A percentile compares a stretch with the other conserved stretches of the same genome.
phyloP scores from a whole-genome alignment of 2,797 vertebrate species.

The Rhabdomys pumilio region DNA sequence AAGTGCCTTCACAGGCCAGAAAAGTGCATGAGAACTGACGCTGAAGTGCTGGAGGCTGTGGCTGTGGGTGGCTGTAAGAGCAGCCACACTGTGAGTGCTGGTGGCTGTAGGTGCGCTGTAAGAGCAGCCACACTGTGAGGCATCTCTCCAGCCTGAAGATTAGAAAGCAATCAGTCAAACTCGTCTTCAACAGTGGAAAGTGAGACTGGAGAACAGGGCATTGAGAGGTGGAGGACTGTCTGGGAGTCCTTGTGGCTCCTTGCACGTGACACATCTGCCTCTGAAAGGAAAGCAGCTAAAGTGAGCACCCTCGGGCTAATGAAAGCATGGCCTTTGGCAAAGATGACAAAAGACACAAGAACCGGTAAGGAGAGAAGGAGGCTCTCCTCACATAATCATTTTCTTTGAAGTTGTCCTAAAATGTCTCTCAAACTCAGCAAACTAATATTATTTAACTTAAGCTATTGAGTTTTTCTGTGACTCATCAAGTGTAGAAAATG shows the following conservation, averaged over 20 bases:
- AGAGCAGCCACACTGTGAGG: not conserved
- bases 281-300: not conserved
- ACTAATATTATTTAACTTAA: conserved; percentile 45
- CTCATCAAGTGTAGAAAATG: not conserved
- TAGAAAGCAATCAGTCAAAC: not conserved
- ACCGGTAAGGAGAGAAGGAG: not conserved
- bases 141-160: no score
- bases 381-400: not conserved
- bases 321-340: conserved; percentile 22
- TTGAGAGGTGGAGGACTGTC: not conserved
- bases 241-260: not conserved
- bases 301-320: not conserved
- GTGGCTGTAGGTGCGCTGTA: not conserved
- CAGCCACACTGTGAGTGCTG: not conserved
- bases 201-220: not conserved
- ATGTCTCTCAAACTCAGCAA: conserved; percentile 14
- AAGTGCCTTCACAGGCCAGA: not conserved
- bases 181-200: not conserved
- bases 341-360: conserved; percentile 21
- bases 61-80: not conserved
- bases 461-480: not conserved
- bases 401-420: conserved; percentile 37
- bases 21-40: not conserved
- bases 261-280: not conserved
- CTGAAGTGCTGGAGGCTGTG: not conserved